Percentiles rank a stretch among this genome's conserved stretches.
Evolutionary conservation across 1,140 invertebrate genomes (phyloP).

Genomic region (Apis laboriosa): DNA sequence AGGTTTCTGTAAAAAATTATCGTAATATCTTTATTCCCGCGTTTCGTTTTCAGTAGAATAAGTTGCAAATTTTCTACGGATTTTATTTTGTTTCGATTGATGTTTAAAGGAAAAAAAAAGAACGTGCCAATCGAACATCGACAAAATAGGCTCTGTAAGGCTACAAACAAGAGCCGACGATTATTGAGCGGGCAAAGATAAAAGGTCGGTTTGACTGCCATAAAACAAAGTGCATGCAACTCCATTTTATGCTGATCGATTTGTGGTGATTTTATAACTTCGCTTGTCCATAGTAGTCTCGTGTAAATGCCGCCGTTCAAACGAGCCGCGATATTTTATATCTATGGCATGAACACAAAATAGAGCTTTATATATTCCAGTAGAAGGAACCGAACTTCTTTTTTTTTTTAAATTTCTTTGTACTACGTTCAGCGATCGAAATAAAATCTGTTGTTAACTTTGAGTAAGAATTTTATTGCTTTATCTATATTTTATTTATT

Average conservation of each 20-base stretch:
- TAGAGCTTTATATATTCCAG: conserved; percentile 74
- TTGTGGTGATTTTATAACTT: conserved; percentile 80
- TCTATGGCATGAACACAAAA: conserved; percentile 73
- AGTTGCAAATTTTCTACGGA: conserved; percentile 21
- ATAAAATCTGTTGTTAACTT: neutral
- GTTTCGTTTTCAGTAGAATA: conserved; percentile 26
- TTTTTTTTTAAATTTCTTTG: conserved; percentile 51
- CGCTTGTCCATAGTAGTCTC: conserved; percentile 70
- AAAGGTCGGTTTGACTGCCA: conserved; percentile 72
- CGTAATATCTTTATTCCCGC: conserved; percentile 21
- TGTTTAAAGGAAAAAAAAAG: conserved; percentile 41
- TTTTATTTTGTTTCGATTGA: conserved; percentile 55
- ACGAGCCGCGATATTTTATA: conserved; percentile 77
- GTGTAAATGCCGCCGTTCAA: conserved; percentile 69
- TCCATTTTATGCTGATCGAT: conserved; percentile 78
- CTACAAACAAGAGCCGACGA: conserved; percentile 50
- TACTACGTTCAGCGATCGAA: conserved; percentile 12
- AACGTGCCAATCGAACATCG: conserved; percentile 35
- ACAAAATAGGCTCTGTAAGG: conserved; percentile 21
- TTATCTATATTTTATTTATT: too few relatives aligned
- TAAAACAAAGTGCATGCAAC: conserved; percentile 73
- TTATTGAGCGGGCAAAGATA: conserved; percentile 76
- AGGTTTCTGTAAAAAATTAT: neutral
- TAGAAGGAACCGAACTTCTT: conserved; percentile 44
- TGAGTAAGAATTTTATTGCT: neutral